Evolutionary conservation across 2,888 invertebrate species (phyloP), one percentile per base, ranked within the genome.

Genomic region (Caenorhabditis sinica): DNA sequence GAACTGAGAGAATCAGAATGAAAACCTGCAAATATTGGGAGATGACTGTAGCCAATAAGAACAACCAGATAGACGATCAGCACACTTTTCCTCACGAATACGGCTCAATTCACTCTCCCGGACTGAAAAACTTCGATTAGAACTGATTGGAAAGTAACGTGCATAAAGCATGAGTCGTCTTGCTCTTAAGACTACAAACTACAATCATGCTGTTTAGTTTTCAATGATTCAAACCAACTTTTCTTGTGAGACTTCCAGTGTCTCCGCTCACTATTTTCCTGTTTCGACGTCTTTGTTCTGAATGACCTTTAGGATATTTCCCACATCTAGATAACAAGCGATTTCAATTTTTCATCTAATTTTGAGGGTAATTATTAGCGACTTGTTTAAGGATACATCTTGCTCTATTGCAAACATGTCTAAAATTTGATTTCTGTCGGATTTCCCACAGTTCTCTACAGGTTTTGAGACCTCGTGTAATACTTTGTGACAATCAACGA

Each of bases 11-110:
- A 25, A 15, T 4, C 15, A 15, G 2, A 30, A 17, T 15, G 53
- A 63, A 45, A 40, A 86, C 86, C 83, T 82, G 82, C 88, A 88
- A 36, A 88, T 73, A 56, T 79, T 81, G 3, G 86, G 85, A 33
- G 82, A 80, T 1, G 71, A 60, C 13, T 68, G 66, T 4, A 88
- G n/a, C 88, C 88, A 88, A 51, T 71, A 80, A 51, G 82, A 74
- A 66, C 88, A 88, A n/a, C 86, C 88, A 13, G 68, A 43, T 30
- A 88, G 68, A 13, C 84, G 79, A 69, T 88, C 88, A 1, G 53
- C 45, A 63, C 88, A 88, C 6, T 72, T 45, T 60, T 88, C 82
- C 63, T 82, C 76, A 23, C 83, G 84, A 5, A 86, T 20, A 20
- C 76, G 84, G 45, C 33, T 82, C 28, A 82, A 36, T 74, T 87